These are phyloP conservation scores for Drosophila tropicalis DNA, from an alignment of 1,140 invertebrate genomes.

Conservation along the genomic window DNA sequence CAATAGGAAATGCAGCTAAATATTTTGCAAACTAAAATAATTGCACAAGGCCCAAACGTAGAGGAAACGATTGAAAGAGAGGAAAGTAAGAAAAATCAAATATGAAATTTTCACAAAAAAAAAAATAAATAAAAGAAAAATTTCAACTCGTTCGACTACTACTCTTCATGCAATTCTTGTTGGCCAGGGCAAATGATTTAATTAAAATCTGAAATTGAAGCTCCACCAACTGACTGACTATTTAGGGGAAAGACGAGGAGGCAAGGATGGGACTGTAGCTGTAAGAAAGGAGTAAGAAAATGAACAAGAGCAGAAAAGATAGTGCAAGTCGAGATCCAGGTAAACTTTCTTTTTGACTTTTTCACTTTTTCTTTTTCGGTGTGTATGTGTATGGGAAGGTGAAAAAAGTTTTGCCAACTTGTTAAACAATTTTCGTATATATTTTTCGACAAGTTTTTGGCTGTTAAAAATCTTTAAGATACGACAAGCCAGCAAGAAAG, in stretches of 20 bases:
- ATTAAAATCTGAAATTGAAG: conserved; percentile 71
- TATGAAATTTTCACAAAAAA: conserved; percentile 35
- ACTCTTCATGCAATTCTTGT: conserved; percentile 43
- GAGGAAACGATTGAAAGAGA: neutral
- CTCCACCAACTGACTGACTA: conserved; percentile 14
- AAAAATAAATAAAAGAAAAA: neutral
- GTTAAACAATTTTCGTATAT: conserved; percentile 81
- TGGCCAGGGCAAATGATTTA: conserved; percentile 68
- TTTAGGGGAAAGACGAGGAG: neutral
- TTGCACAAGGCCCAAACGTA: conserved; percentile 42
- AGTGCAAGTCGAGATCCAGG: conserved; percentile 15
- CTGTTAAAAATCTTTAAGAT: conserved; percentile 69
- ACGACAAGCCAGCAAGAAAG: conserved; percentile 7
- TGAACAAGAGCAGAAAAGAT: conserved; percentile 34
- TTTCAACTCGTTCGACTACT: conserved; percentile 3
- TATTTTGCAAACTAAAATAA: conserved; percentile 78
- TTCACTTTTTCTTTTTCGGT: neutral
- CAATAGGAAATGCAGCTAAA: conserved; percentile 73
- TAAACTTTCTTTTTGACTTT: conserved; percentile 32
- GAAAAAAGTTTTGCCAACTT: conserved; percentile 68
- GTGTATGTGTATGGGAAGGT: conserved; percentile 51
- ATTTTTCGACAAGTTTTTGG: conserved; percentile 75
- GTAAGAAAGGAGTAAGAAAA: conserved; percentile 46
- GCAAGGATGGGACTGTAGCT: conserved; percentile 30
- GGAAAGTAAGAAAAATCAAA: conserved; percentile 44